Base-by-base conservation (phyloP, 1,140 invertebrate species). In the Glomeris maerens region DNA sequence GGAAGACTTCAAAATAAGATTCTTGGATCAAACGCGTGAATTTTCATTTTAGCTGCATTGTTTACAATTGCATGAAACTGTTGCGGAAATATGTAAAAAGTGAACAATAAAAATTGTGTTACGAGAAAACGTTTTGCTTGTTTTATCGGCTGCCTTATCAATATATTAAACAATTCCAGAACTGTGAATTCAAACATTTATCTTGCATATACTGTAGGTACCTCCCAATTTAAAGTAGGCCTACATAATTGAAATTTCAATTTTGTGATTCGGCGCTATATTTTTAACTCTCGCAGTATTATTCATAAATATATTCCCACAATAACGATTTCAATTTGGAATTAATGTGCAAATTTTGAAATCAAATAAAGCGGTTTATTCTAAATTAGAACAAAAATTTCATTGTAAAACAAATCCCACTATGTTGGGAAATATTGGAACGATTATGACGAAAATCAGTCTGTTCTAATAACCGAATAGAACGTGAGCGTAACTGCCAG, bases 1-100 rank as follows among this genome's bases (percentile, higher is more conserved):
- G 70, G 4, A 72, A 72, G 50, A 44, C 17, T 51, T 17, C 26
- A 31, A 20, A 41, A 23, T 21, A 26, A 7, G 14, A 5, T 36
- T 13, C 10, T 13, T 36, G 13, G 10, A 36, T 13, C 10, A 10
- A 36, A 36, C 31, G 31, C 20, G 13, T 36, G 31, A 36, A 36
- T 36, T 36, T 36, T 36, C 20, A 36, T 36, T 36, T n/a, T n/a
- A 13, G 20, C 10, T 36, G 20, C 31, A 36, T 36, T 36, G 31
- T 36, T 36, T 36, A 20, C 20, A 36, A 36, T n/a, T n/a, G 10
- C 20, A 13, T 36, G 13, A 20, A 36, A 13, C 10, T 36, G 13
- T 36, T 36, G 20, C 20, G 31, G 20, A 36, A 36, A 13, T 36
- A 36, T 13, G 20, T 13, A 36, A 10, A 20, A 13, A 13, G 31